Base-by-base conservation (phyloP, 2,888 invertebrate species). In the Eristalis arbustorum region DNA sequence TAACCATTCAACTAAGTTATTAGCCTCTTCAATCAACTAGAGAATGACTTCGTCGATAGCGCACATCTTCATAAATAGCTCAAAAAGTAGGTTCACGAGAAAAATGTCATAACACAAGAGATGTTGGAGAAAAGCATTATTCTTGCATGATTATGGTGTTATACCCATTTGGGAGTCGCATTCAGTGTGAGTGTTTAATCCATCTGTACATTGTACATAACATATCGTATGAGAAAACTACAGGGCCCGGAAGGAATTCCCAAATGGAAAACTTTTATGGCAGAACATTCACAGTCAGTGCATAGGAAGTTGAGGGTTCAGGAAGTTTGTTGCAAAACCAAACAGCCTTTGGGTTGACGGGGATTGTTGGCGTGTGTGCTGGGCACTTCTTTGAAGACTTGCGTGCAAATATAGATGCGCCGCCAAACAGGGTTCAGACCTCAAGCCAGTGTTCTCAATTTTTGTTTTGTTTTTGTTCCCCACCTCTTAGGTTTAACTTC, bases 301-400 rank as follows among this genome's bases (percentile, higher is more conserved):
- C 73, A 69, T 63, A 64, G 63, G 73, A 79, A 79, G 79, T 84
- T 79, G 74, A 71, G 69, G 49, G 73, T 84, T 84, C 69, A 79
- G 79, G 79, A 84, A 84, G 84, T 84, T 84, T 84, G 84, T 84
- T 84, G 66, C 84, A 79, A 83, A n/a, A 83, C 78, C 73, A 83
- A 83, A 83, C 83, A 84, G 74, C 79, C 84, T 84, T 75, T 71
- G 42, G 79, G 74, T 74, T 75, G 78, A 61, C 74, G 63, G 49
- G 49, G 8, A 49, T 8, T 49, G 49, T 49, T 49, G 49, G 49
- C 49, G 49, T 49, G 18, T 49, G 49, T 49, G n/a, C 49, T 18
- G 10, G 49, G 49, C 18, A 49, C 49, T 49, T 69, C 57, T 28
- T 66, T 59, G 57, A 40, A 40, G 66, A 66, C 66, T 31, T 66